Evolutionary conservation across 2,113 vertebrate genomes (phyloP).

Genomic region (Erythrolamprus reginae): DNA sequence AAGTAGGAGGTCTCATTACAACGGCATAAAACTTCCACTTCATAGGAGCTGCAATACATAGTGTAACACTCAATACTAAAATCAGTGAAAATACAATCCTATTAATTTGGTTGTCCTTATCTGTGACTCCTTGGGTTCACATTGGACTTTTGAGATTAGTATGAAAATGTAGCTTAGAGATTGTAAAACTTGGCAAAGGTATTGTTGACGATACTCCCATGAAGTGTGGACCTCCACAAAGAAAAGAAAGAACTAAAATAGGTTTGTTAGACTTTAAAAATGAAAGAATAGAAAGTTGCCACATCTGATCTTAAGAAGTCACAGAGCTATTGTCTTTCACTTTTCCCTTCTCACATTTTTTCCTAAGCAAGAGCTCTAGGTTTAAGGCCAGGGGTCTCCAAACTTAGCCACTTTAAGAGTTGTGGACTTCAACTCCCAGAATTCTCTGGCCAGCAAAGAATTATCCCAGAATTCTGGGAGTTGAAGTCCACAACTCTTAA

Average conservation of each 20-base stretch:
- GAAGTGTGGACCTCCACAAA: neutral
- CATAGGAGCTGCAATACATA: neutral
- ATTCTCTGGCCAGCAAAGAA: no score
- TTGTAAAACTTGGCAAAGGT: neutral
- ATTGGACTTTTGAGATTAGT: neutral
- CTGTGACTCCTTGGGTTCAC: neutral
- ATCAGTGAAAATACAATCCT: neutral
- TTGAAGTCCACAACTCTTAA: no score
- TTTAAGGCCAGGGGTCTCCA: no score
- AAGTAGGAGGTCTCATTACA: neutral
- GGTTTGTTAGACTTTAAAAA: neutral
- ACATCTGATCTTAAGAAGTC: neutral
- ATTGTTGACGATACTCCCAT: neutral
- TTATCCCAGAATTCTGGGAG: no score
- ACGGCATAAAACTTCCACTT: neutral
- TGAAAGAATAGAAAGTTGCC: neutral
- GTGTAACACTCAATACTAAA: neutral
- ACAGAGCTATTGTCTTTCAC: neutral
- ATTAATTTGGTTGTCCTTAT: neutral
- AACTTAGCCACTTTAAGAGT: no score
- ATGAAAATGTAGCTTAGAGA: neutral
- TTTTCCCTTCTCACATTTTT: neutral
- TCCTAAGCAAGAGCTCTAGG: neutral
- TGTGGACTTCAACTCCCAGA: no score
- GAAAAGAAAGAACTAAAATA: neutral